Base-by-base conservation (phyloP, 1,140 invertebrate genomes). In the Ephestia elutella region DNA sequence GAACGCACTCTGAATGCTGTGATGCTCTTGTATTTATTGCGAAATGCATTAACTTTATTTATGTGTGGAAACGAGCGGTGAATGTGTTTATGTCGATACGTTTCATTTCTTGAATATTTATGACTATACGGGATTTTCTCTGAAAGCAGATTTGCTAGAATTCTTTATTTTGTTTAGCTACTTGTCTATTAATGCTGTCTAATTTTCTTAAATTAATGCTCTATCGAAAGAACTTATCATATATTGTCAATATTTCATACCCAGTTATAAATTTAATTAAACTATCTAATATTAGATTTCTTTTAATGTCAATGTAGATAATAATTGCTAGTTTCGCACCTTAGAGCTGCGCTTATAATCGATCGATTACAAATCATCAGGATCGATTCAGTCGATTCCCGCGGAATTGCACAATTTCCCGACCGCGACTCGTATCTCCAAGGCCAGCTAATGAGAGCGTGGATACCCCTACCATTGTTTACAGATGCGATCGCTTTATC, bases 371-470 rank as follows among this genome's bases (percentile, higher is more conserved):
- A 78, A 80, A 82, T 80, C 71, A 67, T 54, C 62, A 49, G 68
- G 50, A 74, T 78, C 73, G 75, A 78, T 73, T 63, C 55, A 56
- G 38, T 73, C 64, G 71, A 79, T 81, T 77, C 70, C 66, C 65
- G 59, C 59, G 71, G 69, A 78, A 76, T 78, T 78, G 70, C 73
- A 70, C 78, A 76, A 73, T 79, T 71, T 73, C 70, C 68, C 69
- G 71, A 60, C 35, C 51, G 59, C 59, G 60, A 57, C 60, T 54
- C 61, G 60, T 70, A 71, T 72, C 72, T 67, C 71, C 75, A 66
- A 68, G 63, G 70, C 71, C 68, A 66, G 83, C 74, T 87, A 87
- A 87, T 86, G 82, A 87, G 84, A 80, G 70, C 80, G 82, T 75
- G 80, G 73, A 80, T 68, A 68, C 70, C 58, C 63, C 57, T 68